Conservation (phyloP, 2,888 invertebrate species). For the Apodemia hepburni region DNA sequence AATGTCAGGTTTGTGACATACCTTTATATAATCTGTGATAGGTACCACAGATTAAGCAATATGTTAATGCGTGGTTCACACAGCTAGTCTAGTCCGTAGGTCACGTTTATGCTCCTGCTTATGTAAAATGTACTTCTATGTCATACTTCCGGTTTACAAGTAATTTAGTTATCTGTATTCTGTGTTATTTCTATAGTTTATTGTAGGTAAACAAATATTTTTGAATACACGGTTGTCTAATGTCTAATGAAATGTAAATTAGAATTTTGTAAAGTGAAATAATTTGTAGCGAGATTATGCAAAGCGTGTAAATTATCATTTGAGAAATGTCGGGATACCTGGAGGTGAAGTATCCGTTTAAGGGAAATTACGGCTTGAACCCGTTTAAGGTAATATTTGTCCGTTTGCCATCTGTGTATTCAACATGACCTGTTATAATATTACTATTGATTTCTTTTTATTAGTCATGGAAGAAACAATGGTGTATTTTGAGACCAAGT, state of each 20-base stretch:
- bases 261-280: not conserved
- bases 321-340: slow-evolving; percentile 77
- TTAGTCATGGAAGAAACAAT: slow-evolving; percentile 84
- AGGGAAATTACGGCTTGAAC: slow-evolving; percentile 80
- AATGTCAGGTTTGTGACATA: too few relatives aligned
- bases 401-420: slow-evolving; percentile 23
- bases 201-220: slow-evolving; percentile 12
- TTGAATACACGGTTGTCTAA: slow-evolving; percentile 5
- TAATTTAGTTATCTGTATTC: not conserved
- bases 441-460: slow-evolving; percentile 43
- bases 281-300: slow-evolving; percentile 2
- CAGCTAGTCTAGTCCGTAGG: too few relatives aligned
- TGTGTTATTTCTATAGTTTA: not conserved
- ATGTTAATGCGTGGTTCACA: too few relatives aligned
- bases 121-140: too few relatives aligned
- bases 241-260: not conserved
- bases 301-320: not conserved
- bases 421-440: slow-evolving; percentile 29
- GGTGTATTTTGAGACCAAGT: slow-evolving; percentile 81
- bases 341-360: slow-evolving; percentile 82
- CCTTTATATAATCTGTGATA: too few relatives aligned
- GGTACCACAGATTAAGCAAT: too few relatives aligned
- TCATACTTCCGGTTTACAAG: too few relatives aligned
- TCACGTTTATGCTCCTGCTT: too few relatives aligned
- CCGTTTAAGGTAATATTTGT: slow-evolving; percentile 80